Evolutionary conservation across 2,888 invertebrate genomes (phyloP).

Genomic region (Leptopilina drosophilae): DNA sequence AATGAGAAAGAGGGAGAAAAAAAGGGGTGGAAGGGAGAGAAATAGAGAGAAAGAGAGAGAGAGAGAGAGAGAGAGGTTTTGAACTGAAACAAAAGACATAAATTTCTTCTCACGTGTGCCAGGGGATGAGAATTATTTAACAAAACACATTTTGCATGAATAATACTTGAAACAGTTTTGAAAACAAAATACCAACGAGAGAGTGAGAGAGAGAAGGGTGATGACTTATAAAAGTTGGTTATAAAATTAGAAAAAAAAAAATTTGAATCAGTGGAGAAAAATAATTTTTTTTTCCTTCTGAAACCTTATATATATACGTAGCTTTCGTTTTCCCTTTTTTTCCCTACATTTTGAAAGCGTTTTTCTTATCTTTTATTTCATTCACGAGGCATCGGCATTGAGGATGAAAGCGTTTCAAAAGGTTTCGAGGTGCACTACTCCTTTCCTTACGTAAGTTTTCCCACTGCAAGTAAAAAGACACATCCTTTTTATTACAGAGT

Average conservation of each 20-base stretch:
- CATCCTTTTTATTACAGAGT: constrained; percentile 40
- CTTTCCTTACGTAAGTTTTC: constrained; percentile 39
- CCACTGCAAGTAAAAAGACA: constrained; percentile 38
- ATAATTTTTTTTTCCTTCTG: background rate
- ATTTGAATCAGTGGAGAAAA: constrained; percentile 27
- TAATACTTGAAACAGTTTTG: constrained; percentile 17
- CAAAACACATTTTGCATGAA: constrained; percentile 12
- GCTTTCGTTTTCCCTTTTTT: background rate
- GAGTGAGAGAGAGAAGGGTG: background rate
- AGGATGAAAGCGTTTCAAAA: constrained; percentile 38
- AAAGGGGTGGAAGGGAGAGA: no score
- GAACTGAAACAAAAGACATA: background rate
- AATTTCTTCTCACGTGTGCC: constrained; percentile 13
- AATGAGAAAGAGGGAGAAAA: no score
- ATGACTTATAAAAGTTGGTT: constrained; percentile 22
- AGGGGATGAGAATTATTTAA: background rate
- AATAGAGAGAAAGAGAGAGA: no score
- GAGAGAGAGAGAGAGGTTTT: background rate
- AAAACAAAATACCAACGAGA: background rate
- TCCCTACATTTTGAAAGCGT: constrained; percentile 1
- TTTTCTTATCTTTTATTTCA: constrained; percentile 39
- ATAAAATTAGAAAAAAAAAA: background rate
- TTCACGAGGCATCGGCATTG: constrained; percentile 40
- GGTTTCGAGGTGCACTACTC: constrained; percentile 34
- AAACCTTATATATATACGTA: constrained; percentile 2